phyloP scores from a whole-genome alignment of 2,888 invertebrate species.

The Masnerella sp. region DNA sequence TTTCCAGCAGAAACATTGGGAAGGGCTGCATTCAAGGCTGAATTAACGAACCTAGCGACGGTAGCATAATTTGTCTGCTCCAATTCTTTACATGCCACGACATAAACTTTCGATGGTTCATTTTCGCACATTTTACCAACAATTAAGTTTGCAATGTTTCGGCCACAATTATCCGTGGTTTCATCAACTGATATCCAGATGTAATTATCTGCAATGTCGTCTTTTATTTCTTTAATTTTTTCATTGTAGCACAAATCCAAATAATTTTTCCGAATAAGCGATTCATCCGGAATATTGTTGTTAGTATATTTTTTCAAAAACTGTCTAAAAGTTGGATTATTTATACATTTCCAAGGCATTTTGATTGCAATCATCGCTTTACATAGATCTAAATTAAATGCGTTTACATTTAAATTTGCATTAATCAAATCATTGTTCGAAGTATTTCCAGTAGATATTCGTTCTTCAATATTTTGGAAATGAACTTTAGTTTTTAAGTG shows the following conservation, averaged over 20 bases:
- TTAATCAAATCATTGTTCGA: not conserved
- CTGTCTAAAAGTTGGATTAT: not conserved
- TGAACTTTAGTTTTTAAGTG: not conserved
- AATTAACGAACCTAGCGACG: conserved; percentile 5
- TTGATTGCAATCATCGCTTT: not conserved
- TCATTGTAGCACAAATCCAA: not conserved
- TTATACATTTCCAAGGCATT: not conserved
- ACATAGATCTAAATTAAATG: not conserved
- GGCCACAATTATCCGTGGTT: not conserved
- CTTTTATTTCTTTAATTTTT: not conserved
- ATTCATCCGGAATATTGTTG: not conserved
- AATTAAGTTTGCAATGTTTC: conserved; percentile 10
- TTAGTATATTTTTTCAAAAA: conserved; percentile 4
- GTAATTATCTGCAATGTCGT: conserved; percentile 4
- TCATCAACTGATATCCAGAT: conserved; percentile 11
- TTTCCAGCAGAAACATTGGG: not conserved
- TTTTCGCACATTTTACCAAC: not conserved
- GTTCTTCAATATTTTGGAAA: not conserved
- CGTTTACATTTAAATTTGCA: not conserved
- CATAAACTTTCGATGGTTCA: not conserved
- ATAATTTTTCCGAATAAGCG: conserved; percentile 9
- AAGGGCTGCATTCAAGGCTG: not conserved
- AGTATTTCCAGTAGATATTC: too few species aligned
- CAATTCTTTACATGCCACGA: not conserved
- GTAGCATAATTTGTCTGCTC: conserved; percentile 1